phyloP scores from a whole-genome alignment of 2,797 vertebrate species.

The Mycteria americana region DNA sequence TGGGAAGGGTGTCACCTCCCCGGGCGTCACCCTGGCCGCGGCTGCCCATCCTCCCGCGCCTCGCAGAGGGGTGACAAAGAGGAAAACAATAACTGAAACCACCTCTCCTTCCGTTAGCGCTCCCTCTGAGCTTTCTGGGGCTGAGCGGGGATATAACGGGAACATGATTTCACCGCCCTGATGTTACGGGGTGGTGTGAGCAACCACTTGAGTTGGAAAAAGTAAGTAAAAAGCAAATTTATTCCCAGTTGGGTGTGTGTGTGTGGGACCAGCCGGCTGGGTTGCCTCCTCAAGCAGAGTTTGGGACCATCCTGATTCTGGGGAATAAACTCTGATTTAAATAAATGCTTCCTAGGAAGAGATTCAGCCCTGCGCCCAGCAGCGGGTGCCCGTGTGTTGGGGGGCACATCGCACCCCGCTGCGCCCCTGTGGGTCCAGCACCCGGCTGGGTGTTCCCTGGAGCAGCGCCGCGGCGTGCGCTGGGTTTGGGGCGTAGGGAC shows the following conservation, averaged over 20 bases:
- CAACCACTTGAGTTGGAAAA: not conserved
- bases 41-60: fast-evolving
- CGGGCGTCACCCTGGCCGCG: not conserved
- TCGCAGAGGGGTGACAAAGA: not conserved
- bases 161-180: not conserved
- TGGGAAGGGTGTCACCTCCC: not conserved
- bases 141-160: not conserved
- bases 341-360: not conserved
- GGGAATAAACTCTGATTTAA: not conserved
- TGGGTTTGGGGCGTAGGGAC: not conserved
- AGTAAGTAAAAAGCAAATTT: not conserved
- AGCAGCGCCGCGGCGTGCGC: fast-evolving
- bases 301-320: fast-evolving
- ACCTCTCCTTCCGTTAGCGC: not conserved
- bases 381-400: fast-evolving
- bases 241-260: not conserved
- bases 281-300: not conserved
- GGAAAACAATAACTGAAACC: not conserved
- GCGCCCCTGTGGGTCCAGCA: not conserved
- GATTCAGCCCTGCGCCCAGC: not conserved
- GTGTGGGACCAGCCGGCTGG: not conserved
- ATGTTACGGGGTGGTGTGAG: not conserved
- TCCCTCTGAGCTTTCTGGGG: not conserved
- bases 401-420: fast-evolving
- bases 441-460: not conserved